Evolutionary conservation across 2,797 vertebrate species (phyloP).

Genomic region (Sparidentex hasta): DNA sequence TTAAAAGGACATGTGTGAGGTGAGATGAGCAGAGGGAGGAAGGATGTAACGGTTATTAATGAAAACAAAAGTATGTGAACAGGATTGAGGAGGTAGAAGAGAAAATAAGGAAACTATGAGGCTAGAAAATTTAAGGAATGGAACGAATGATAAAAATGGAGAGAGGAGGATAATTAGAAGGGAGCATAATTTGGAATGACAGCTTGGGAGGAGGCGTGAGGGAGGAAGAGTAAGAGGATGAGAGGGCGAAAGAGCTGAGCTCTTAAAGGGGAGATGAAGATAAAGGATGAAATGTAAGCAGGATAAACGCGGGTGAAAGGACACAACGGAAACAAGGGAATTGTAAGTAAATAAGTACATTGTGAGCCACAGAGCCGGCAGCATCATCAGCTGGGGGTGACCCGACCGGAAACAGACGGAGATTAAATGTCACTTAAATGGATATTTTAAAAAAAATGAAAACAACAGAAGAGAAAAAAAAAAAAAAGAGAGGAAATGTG

Average conservation of each 20-base stretch:
- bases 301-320: slow-evolving; percentile 6
- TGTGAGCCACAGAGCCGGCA: not conserved
- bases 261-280: not conserved
- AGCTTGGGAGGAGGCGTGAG: too few species aligned
- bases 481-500: not conserved
- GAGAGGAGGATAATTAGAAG: not conserved
- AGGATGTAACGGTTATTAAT: not conserved
- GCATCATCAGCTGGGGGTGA: not conserved
- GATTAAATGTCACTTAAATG: not conserved
- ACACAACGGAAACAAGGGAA: slow-evolving; percentile 6
- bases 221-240: not conserved
- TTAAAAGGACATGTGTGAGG: slow-evolving; percentile 15
- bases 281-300: not conserved
- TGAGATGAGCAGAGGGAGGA: not conserved
- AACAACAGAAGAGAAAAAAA: slow-evolving; percentile 9
- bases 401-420: not conserved
- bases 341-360: slow-evolving; percentile 8
- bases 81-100: not conserved
- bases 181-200: too few species aligned
- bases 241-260: too few species aligned
- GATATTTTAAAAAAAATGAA: not conserved
- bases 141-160: not conserved
- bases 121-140: not conserved
- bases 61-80: not conserved
- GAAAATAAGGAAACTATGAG: not conserved